A percentile compares a stretch with the other conserved stretches of the same genome.
These are phyloP conservation scores for Chloroceryle aenea DNA, from an alignment of 2,113 vertebrate species.

Conservation along the genomic window DNA sequence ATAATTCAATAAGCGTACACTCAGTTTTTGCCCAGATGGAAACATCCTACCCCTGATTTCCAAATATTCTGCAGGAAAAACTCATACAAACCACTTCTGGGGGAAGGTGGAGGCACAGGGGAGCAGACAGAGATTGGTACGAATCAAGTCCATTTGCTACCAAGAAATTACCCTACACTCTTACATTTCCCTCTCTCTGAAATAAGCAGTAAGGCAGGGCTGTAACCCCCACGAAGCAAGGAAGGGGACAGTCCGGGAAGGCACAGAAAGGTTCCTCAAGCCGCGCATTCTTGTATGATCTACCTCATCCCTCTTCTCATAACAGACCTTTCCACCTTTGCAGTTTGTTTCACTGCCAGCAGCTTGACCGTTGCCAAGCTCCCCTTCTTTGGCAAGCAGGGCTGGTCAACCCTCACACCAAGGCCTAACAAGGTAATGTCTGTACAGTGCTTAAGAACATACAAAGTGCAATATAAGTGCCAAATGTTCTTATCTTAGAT, in stretches of 20 bases:
- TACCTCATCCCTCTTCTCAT: not conserved
- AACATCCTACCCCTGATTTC: not conserved
- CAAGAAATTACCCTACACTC: not conserved
- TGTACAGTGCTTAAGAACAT: constrained; percentile 18
- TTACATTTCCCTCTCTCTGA: not conserved
- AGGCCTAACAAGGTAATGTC: constrained; percentile 4
- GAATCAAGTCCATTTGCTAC: not conserved
- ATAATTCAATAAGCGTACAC: not conserved
- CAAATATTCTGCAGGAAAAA: not conserved
- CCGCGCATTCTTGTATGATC: not conserved
- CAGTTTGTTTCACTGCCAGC: not conserved
- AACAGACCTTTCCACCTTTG: not conserved
- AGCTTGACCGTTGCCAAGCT: not conserved
- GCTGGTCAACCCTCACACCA: not conserved
- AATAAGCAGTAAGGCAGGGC: not conserved
- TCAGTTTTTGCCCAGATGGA: not conserved
- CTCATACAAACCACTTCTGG: not conserved
- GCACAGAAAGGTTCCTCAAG: constrained; percentile 6
- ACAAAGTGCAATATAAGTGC: constrained; percentile 48
- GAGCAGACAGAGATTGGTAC: not conserved
- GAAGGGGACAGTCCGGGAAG: not conserved
- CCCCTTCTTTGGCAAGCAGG: not conserved
- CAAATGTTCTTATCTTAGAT: constrained; percentile 7
- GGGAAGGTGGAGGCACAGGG: not conserved
- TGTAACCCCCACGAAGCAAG: not conserved